These are phyloP conservation scores for Parauchenoglanis ngamensis DNA, from an alignment of 2,797 vertebrate genomes.

Conservation along the genomic window DNA sequence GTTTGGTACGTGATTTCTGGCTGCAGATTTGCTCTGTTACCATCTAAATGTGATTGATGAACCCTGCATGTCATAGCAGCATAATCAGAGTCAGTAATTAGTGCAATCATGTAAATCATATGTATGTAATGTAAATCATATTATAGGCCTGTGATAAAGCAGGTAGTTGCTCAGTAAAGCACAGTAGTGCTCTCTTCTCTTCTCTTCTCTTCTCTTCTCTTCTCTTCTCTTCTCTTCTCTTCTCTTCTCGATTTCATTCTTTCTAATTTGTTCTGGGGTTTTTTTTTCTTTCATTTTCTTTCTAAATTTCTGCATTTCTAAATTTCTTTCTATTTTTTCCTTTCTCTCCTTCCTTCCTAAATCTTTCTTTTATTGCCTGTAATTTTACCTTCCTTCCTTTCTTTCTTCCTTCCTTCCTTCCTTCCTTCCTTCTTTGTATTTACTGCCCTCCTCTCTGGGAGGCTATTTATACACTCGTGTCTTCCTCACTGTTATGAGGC, in stretches of 20 bases:
- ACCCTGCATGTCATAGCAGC: no score
- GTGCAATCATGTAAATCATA: slow-evolving; percentile 21
- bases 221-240: not conserved
- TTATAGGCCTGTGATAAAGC: not conserved
- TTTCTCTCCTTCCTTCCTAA: not conserved
- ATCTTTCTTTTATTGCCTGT: not conserved
- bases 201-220: not conserved
- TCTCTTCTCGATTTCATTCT: not conserved
- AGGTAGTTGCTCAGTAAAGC: not conserved
- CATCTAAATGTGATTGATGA: slow-evolving; percentile 30
- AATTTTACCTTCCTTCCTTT: not conserved
- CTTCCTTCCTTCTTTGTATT: not conserved
- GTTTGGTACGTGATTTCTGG: slow-evolving; percentile 18
- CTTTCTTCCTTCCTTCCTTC: not conserved
- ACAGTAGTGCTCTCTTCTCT: not conserved
- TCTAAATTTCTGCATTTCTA: not conserved
- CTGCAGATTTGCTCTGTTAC: slow-evolving; percentile 30
- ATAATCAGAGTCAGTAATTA: slow-evolving; percentile 28
- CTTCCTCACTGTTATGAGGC: slow-evolving; percentile 1
- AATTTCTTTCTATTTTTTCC: not conserved
- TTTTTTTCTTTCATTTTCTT: not conserved
- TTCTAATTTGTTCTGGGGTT: not conserved
- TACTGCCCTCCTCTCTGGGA: not conserved
- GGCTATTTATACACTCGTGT: slow-evolving; percentile 17
- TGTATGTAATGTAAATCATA: slow-evolving; percentile 15